phyloP scores from a whole-genome alignment of 2,113 vertebrate species.

The Heterotilapia buettikoferi region DNA sequence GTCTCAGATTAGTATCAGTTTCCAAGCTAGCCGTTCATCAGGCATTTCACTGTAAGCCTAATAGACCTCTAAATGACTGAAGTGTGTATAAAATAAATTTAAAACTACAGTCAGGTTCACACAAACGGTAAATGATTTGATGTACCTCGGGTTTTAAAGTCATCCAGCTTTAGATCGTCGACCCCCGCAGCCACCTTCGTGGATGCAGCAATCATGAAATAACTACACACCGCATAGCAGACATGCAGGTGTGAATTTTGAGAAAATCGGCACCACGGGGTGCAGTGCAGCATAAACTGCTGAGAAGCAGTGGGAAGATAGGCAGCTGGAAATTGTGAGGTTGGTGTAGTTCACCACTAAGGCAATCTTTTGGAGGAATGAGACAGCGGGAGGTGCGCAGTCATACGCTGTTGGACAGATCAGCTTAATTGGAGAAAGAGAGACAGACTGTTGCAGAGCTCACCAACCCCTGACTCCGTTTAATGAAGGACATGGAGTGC shows the following conservation, averaged over 20 bases:
- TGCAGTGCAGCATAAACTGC: background rate
- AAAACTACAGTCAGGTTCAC: background rate
- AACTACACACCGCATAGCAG: background rate
- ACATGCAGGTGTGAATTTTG: background rate
- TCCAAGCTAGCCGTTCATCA: slow-evolving; percentile 25
- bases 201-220: background rate
- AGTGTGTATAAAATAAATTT: slow-evolving; percentile 1
- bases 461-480: slow-evolving; percentile 5
- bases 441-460: slow-evolving; percentile 37
- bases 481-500: slow-evolving; percentile 31
- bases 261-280: background rate
- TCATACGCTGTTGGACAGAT: slow-evolving; percentile 38
- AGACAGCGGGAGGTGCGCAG: slow-evolving; percentile 38
- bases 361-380: slow-evolving; percentile 29
- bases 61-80: slow-evolving; percentile 5
- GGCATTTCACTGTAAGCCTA: slow-evolving; percentile 9
- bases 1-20: slow-evolving; percentile 49
- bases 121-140: background rate
- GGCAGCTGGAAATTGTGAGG: slow-evolving; percentile 37
- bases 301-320: background rate
- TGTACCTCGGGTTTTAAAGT: background rate
- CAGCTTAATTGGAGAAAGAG: slow-evolving; percentile 56
- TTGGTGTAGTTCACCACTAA: slow-evolving; percentile 35
- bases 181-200: background rate
- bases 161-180: background rate